Percentiles rank a stretch among this genome's conserved stretches.
Evolutionary conservation across 2,797 vertebrate genomes (phyloP).

Genomic region (Aphelocoma californica): DNA sequence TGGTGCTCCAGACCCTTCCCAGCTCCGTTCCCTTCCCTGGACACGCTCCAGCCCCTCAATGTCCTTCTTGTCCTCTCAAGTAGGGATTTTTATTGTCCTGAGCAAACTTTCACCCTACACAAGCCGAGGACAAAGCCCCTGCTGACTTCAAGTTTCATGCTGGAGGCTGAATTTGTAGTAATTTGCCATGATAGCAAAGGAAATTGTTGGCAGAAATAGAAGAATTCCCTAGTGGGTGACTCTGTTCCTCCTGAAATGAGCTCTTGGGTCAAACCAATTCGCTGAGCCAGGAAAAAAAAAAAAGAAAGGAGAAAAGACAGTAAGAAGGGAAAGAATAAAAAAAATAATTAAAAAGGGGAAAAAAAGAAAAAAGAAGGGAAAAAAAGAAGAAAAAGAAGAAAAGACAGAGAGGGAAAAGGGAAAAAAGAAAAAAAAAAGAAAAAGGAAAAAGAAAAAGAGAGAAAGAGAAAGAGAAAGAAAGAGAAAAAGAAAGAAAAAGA

Average conservation of each 20-base stretch:
- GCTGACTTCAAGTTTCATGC: neutral
- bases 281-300: neutral
- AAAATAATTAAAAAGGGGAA: too few species aligned
- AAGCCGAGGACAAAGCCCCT: neutral
- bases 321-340: neutral
- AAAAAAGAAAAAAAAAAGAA: accelerated
- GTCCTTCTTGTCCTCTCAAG: neutral
- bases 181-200: neutral
- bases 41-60: neutral
- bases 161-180: neutral
- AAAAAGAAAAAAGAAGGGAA: too few species aligned
- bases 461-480: too few species aligned
- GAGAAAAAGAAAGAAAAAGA: too few species aligned
- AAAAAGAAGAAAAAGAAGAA: too few species aligned
- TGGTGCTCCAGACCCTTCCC: too few species aligned
- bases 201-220: neutral
- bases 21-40: neutral
- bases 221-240: neutral
- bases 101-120: neutral
- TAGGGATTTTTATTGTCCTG: neutral
- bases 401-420: accelerated
- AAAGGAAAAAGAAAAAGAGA: accelerated
- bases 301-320: too few species aligned
- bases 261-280: neutral
- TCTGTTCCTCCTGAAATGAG: neutral